Evolutionary conservation across 2,888 invertebrate species (phyloP).

Genomic region (Eremobia ochroleuca): DNA sequence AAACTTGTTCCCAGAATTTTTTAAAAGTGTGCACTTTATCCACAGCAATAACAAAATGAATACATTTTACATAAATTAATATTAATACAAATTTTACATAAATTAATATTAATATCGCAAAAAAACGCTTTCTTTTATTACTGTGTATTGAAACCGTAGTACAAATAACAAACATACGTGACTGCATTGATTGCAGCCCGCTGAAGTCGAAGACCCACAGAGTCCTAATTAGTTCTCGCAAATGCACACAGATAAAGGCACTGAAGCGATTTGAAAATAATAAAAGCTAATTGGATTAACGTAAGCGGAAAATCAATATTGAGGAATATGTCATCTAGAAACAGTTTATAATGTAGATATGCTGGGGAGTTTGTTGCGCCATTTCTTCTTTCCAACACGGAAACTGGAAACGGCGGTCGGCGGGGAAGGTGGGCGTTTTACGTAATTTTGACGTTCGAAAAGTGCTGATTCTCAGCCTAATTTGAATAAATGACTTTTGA

Average conservation of each 20-base stretch:
- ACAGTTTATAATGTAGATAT: neutral
- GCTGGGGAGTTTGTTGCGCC: too few species aligned
- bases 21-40: constrained; percentile 4
- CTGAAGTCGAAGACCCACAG: constrained; percentile 3
- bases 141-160: constrained; percentile 27
- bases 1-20: neutral
- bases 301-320: neutral
- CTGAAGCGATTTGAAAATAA: neutral
- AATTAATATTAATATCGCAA: too few species aligned
- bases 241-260: neutral
- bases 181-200: constrained; percentile 22
- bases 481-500: too few species aligned
- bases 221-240: constrained; percentile 17
- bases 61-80: too few species aligned
- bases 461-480: too few species aligned
- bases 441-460: too few species aligned
- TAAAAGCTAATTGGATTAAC: constrained; percentile 1
- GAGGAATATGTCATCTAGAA: neutral
- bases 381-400: too few species aligned
- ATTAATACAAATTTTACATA: too few species aligned
- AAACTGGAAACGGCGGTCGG: too few species aligned
- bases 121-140: constrained; percentile 13
- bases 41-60: constrained; percentile 21
- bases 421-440: too few species aligned
- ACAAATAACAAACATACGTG: constrained; percentile 18